Base-by-base conservation (phyloP, 2,113 vertebrate species). In the Macquaria australasica region DNA sequence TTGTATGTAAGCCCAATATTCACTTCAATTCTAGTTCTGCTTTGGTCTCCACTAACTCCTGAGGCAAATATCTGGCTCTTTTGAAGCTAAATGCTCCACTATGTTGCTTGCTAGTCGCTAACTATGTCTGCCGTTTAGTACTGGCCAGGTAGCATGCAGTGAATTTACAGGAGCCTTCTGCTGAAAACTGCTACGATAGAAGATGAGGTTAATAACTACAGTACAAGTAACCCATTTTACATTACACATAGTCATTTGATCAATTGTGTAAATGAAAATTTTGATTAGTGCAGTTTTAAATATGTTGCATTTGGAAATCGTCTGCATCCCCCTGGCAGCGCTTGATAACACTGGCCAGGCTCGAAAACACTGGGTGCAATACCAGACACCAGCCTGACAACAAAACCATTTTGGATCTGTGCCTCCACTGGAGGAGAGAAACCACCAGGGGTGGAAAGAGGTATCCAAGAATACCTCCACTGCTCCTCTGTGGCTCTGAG, bases 331-430 rank as follows among this genome's bases (percentile, higher is more conserved):
- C 39, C 15, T 68, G 45, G 23, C 79, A 34, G 43, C 7, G 1
- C 55, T 16, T 63, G 3, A 63, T 20, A 39, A 31, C 23, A 71
- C 1, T 37, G 28, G 21, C 8, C 45, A 34, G 39, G 15, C 28
- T 77, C 3, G 0, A 34, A 51, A 45, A 63, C 34, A 53, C 15
- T n/a, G 37, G 23, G 8, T 53, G 43, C 4, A 69, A 51, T 0
- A 77, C 11, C 25, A 82, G 74, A 81, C 63, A 79, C 58, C 11
- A 56, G 50, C 58, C 64, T 67, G 73, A 37, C 53, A 66, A 56
- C 59, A 28, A 76, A 81, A 37, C 51, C 7, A 8, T 64, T 56
- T 43, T 77, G 64, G 45, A 76, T 77, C 16, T 0, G 0, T 55
- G 69, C n/a, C 76, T 85, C 55, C 37, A 6, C n/a, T 39, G 55